Conservation (phyloP, 37 sponge, comb jelly and placozoan species). For the Beroe forskalii region DNA sequence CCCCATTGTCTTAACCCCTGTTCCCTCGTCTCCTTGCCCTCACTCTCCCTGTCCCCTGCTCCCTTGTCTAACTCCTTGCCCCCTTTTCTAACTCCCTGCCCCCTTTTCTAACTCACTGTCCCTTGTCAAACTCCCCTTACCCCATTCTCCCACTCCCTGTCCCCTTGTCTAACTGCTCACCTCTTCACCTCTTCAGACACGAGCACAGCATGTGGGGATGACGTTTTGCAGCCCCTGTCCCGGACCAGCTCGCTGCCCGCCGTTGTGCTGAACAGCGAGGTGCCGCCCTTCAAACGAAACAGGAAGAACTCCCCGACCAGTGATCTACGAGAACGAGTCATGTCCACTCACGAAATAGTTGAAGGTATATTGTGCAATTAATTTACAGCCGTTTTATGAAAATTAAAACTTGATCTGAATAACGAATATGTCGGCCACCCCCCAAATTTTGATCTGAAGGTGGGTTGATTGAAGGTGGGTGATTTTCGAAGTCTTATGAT, state of each 20-base stretch:
- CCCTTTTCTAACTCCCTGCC: too few relatives aligned
- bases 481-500: too few relatives aligned
- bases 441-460: too few relatives aligned
- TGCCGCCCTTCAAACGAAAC: slow-evolving; percentile 43
- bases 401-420: too few relatives aligned
- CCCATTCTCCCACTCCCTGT: not conserved
- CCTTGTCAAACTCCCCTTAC: not conserved
- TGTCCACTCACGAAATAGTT: slow-evolving; percentile 52
- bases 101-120: too few relatives aligned
- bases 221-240: not conserved
- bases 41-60: too few relatives aligned
- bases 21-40: too few relatives aligned
- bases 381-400: too few relatives aligned
- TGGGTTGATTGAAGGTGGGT: too few relatives aligned
- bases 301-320: slow-evolving; percentile 6
- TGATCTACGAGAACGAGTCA: not conserved
- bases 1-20: too few relatives aligned
- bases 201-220: slow-evolving; percentile 21
- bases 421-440: too few relatives aligned
- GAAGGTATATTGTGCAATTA: slow-evolving; percentile 6
- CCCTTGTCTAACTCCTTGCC: too few relatives aligned
- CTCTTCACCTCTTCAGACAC: not conserved
- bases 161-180: not conserved
- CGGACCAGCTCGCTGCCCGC: slow-evolving; percentile 33
- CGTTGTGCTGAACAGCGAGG: slow-evolving; percentile 29